Base-by-base conservation (phyloP, 1,140 invertebrate species). In the Oncopodura yosiiana region DNA sequence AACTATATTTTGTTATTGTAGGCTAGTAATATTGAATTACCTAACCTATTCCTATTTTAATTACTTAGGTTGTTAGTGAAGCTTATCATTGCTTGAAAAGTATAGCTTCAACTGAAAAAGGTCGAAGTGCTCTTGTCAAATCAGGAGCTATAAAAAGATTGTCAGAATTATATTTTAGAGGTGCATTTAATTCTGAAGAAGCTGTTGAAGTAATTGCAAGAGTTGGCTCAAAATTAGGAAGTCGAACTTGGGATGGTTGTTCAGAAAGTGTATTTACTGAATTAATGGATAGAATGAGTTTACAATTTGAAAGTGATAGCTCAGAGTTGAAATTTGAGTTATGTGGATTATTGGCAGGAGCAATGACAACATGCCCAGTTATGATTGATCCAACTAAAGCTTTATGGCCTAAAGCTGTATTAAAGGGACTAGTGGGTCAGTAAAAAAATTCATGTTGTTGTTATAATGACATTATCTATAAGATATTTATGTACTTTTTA, bases 1-100 rank as follows among this genome's bases (percentile, higher is more conserved):
- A n/a, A n/a, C n/a, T n/a, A n/a, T n/a, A n/a, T n/a, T n/a, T n/a
- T n/a, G n/a, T n/a, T n/a, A n/a, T n/a, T n/a, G n/a, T n/a, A n/a
- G n/a, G n/a, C n/a, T n/a, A n/a, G n/a, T n/a, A n/a, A n/a, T n/a
- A n/a, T n/a, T n/a, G n/a, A n/a, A n/a, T n/a, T n/a, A n/a, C n/a
- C n/a, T n/a, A n/a, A n/a, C n/a, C n/a, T n/a, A n/a, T n/a, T n/a
- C n/a, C n/a, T n/a, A n/a, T n/a, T n/a, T n/a, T n/a, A n/a, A n/a
- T n/a, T n/a, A n/a, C n/a, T n/a, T n/a, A n/a, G n/a, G n/a, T 89
- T n/a, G 81, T 91, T 3, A 87, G 83, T 66, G 88, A 92, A 69
- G 81, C 87, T 2, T 91, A 90, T 66, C 81, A 81, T 49, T 91
- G 87, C 63, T 70, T 92, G 9, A 82, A 86, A 67, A 79, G 77